phyloP scores from a whole-genome alignment of 2,113 vertebrate species.

The Clupea harengus region DNA sequence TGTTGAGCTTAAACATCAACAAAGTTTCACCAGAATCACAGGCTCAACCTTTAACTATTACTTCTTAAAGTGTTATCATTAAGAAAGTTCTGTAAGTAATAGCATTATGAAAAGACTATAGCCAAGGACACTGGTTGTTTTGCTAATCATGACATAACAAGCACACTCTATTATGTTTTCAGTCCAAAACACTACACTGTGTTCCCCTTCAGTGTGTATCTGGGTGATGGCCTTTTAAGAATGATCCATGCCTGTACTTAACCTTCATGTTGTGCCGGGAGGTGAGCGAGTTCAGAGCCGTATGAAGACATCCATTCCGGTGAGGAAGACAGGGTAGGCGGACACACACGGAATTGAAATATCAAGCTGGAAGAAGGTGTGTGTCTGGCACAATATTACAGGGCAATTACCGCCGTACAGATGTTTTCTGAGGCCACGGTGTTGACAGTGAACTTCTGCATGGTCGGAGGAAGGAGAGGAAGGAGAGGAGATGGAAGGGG shows the following conservation, averaged over 20 bases:
- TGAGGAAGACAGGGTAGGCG: conserved; percentile 44
- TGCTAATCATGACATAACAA: neutral
- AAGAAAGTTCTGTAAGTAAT: no score
- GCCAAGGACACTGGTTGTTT: neutral
- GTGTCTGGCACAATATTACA: conserved; percentile 62
- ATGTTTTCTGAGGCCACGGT: conserved; percentile 68
- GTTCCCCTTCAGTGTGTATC: neutral
- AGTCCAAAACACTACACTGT: neutral
- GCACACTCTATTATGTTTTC: neutral
- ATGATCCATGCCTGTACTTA: conserved; percentile 6
- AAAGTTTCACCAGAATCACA: neutral
- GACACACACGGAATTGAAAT: conserved; percentile 55
- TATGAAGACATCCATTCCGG: conserved; percentile 48
- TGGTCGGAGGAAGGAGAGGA: conserved; percentile 38
- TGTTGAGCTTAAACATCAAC: neutral
- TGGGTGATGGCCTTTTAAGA: neutral
- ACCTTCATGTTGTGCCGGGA: neutral
- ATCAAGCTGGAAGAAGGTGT: conserved; percentile 61
- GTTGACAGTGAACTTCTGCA: conserved; percentile 61
- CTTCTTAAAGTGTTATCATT: neutral
- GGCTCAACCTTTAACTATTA: neutral
- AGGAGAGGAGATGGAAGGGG: conserved; percentile 46
- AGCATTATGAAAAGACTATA: neutral
- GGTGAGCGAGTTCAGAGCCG: neutral
- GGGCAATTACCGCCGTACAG: conserved; percentile 69